phyloP scores from a whole-genome alignment of 2,113 vertebrate species.

The Sinocyclocheilus anophthalmus region DNA sequence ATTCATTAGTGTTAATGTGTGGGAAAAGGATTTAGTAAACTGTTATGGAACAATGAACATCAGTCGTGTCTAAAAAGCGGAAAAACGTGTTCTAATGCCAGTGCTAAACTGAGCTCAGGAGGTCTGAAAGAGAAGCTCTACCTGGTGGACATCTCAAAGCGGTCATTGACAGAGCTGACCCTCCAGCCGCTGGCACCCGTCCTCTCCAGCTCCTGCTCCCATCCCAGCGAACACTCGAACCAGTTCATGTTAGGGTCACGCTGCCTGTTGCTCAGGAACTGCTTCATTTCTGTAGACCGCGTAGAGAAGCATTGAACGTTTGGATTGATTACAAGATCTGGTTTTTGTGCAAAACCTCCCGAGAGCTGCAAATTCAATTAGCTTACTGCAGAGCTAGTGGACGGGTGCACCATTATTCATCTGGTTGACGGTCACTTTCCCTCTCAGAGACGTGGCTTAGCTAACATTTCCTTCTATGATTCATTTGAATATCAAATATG shows the following conservation, averaged over 20 bases:
- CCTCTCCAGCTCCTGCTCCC: constrained; percentile 87
- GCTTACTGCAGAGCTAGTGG: neutral
- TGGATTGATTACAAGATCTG: neutral
- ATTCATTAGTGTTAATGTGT: neutral
- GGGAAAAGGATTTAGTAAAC: neutral
- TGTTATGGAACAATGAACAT: neutral
- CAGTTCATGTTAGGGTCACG: constrained; percentile 75
- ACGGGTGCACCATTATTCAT: constrained; percentile 68
- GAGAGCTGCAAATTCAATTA: neutral
- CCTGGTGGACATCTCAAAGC: constrained; percentile 94
- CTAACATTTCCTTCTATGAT: constrained; percentile 60
- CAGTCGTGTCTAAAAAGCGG: neutral
- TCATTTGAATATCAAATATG: constrained; percentile 38
- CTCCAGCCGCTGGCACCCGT: constrained; percentile 83
- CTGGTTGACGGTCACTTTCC: constrained; percentile 47
- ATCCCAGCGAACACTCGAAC: constrained; percentile 82
- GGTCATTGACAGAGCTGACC: constrained; percentile 89
- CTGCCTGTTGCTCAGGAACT: constrained; percentile 78
- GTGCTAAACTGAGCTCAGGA: neutral
- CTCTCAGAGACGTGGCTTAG: constrained; percentile 46
- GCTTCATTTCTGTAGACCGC: constrained; percentile 76
- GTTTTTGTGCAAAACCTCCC: constrained; percentile 7
- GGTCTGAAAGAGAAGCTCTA: constrained; percentile 54
- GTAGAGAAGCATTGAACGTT: neutral
- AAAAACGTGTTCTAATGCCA: neutral